Evolutionary conservation across 2,888 invertebrate species (phyloP).

Genomic region (Dendrolimus pini): DNA sequence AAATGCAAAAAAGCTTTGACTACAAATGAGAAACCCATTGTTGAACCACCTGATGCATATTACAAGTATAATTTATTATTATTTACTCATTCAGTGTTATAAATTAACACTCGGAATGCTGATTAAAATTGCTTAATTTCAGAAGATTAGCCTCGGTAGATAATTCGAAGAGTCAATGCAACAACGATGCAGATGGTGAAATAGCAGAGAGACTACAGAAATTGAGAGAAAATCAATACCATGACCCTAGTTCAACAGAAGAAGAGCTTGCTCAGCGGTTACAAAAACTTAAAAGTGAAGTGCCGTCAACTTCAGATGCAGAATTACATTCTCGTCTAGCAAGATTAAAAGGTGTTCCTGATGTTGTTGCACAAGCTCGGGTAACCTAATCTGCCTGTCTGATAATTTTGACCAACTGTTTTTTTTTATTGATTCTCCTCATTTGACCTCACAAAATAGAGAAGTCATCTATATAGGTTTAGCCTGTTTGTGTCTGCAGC

Average conservation of each 20-base stretch:
- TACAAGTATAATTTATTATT: constrained; percentile 54
- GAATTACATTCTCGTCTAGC: constrained; percentile 81
- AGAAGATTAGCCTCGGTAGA: constrained; percentile 25
- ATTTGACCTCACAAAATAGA: too few relatives aligned
- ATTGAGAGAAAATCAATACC: constrained; percentile 76
- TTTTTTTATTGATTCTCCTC: too few relatives aligned
- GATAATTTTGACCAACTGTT: too few relatives aligned
- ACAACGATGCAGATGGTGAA: constrained; percentile 73
- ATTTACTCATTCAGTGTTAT: too few relatives aligned
- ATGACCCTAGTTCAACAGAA: constrained; percentile 22
- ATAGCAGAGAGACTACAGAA: constrained; percentile 81
- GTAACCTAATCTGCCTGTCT: constrained; percentile 18
- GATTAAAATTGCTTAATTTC: constrained; percentile 2
- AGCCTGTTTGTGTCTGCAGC: too few relatives aligned
- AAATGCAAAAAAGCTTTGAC: constrained; percentile 42
- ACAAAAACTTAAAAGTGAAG: constrained; percentile 44
- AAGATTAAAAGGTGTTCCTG: constrained; percentile 79
- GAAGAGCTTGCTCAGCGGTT: constrained; percentile 44
- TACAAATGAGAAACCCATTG: constrained; percentile 19
- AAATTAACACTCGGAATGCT: too few relatives aligned
- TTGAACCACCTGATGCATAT: constrained; percentile 73
- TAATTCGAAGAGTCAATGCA: not conserved
- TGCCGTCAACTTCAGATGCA: constrained; percentile 73
- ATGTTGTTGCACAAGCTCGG: constrained; percentile 30
- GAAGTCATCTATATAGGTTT: too few relatives aligned